Percentiles rank a stretch among this genome's conserved stretches.
Conservation (phyloP, 2,888 invertebrate genomes). For the Folsomia manolachei region DNA sequence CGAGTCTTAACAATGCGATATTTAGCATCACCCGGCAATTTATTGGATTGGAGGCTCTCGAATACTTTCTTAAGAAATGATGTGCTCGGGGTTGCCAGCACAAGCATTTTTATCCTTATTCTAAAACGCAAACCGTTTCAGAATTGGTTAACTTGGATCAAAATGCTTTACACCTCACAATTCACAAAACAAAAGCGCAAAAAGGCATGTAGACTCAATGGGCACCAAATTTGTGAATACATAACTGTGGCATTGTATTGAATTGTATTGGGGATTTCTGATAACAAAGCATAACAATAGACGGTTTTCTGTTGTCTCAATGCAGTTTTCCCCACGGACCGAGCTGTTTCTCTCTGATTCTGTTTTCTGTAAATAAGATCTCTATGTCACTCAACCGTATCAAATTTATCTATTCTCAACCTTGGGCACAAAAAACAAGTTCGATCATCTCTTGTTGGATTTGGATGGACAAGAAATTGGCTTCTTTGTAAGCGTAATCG, state of each 20-base stretch:
- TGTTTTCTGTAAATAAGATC: constrained; percentile 22
- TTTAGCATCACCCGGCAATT: no score
- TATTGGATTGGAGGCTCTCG: no score
- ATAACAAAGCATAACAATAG: not conserved
- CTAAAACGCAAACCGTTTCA: no score
- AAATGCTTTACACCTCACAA: no score
- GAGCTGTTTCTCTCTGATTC: constrained; percentile 22
- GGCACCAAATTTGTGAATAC: not conserved
- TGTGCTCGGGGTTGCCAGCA: no score
- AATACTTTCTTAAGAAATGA: no score
- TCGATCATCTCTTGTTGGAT: constrained; percentile 5
- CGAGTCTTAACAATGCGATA: no score
- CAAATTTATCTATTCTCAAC: constrained; percentile 16
- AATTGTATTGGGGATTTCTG: not conserved
- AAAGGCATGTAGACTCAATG: not conserved
- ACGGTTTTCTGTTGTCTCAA: not conserved
- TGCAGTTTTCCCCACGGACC: constrained; percentile 13
- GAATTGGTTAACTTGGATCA: no score
- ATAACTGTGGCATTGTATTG: no score
- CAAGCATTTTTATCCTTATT: no score
- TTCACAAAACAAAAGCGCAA: no score
- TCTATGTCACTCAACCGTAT: constrained; percentile 13
- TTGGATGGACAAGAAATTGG: not conserved
- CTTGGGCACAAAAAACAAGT: constrained; percentile 11
- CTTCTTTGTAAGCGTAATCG: constrained; percentile 16